Evolutionary conservation across 2,888 invertebrate genomes (phyloP).

Genomic region (Tachina fera): DNA sequence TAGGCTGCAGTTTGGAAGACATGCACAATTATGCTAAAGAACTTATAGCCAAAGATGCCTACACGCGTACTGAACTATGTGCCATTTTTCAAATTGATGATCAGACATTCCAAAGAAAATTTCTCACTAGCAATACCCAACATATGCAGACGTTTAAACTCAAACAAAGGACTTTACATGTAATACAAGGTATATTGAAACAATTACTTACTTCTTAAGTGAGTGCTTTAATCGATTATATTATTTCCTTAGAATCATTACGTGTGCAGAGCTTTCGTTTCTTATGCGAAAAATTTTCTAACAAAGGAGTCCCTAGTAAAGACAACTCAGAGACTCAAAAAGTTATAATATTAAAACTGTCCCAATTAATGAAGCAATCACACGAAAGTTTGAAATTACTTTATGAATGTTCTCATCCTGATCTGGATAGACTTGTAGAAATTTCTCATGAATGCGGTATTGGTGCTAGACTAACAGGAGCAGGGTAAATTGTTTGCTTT

Average conservation of each 20-base stretch:
- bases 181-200: slow-evolving; percentile 87
- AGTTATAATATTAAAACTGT: slow-evolving; percentile 84
- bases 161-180: slow-evolving; percentile 93
- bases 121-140: slow-evolving; percentile 87
- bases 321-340: slow-evolving; percentile 23
- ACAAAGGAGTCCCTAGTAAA: slow-evolving; percentile 32
- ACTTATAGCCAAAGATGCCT: slow-evolving; percentile 86
- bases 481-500: slow-evolving; percentile 86
- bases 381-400: slow-evolving; percentile 92
- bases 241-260: slow-evolving; percentile 87
- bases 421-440: slow-evolving; percentile 92
- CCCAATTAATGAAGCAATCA: slow-evolving; percentile 93
- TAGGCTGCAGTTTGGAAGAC: slow-evolving; percentile 86
- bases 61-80: slow-evolving; percentile 88
- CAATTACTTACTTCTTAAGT: not conserved
- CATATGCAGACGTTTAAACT: slow-evolving; percentile 89
- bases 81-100: slow-evolving; percentile 84
- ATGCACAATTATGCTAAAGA: slow-evolving; percentile 88
- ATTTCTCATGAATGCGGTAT: slow-evolving; percentile 87
- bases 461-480: slow-evolving; percentile 97
- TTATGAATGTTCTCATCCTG: slow-evolving; percentile 96
- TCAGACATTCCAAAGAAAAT: slow-evolving; percentile 86
- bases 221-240: not conserved
- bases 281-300: slow-evolving; percentile 83
- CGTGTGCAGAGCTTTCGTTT: slow-evolving; percentile 91